Base-by-base conservation (phyloP, 2,797 vertebrate genomes). In the Scleropages formosus region DNA sequence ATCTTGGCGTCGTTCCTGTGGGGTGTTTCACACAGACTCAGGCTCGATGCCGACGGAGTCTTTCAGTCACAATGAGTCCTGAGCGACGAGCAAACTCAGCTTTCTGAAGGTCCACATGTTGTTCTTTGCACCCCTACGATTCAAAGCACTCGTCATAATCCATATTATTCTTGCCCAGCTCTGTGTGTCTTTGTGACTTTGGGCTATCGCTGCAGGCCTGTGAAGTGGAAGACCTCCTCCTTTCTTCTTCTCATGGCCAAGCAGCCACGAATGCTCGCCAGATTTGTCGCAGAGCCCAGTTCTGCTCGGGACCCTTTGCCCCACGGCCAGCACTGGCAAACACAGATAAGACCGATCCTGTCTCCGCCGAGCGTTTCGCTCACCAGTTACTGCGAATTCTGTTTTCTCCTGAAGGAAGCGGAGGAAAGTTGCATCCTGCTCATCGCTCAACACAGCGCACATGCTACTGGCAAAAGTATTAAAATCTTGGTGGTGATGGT, bases 321-420 rank as follows among this genome's bases (percentile, higher is more conserved):
- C 74, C 24, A 26, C 20, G 63, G 74, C 70, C n/a, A 61, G 16
- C 20, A 9, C 74, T 73, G 73, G 66, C 59, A 69, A n/a, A 71
- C 27, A 31, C 63, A 76, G 76, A 74, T 75, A 76, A 78, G 59
- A 44, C 72, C 4, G 26, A 49, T 61, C 31, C 71, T 65, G 72
- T 64, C 20, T 2, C 70, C 10, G 10, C 64, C 53, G 71, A 46
- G 66, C 47, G 46, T 11, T 24, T 71, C 49, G 44, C 44, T 39
- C 59, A 60, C 24, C 44, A 70, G 49, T 13, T 8, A 11, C 18
- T 49, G 61, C 9, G 59, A n/a, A 39, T 22, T 27, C 64, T 39
- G 31, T 6, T 39, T 39, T 44, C 63, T 46, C 64, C 67, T 56
- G 47, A 75, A 68, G 66, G 16, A 46, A 26, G 24, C 56, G 24